phyloP scores from a whole-genome alignment of 2,113 vertebrate genomes.

The Eclectus roratus region DNA sequence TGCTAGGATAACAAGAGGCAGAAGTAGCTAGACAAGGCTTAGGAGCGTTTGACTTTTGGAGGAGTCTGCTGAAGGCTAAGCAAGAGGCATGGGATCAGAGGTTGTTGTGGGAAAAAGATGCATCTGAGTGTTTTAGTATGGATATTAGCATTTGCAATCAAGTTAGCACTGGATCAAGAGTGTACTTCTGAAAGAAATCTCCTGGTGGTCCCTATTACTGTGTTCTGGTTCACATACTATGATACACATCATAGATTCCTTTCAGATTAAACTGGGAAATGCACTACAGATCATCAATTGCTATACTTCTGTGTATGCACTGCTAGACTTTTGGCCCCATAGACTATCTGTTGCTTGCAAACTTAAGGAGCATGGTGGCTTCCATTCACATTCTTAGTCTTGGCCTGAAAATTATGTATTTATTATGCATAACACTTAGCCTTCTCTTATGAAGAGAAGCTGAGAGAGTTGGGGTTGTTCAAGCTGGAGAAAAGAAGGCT shows the following conservation, averaged over 20 bases:
- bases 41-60: neutral
- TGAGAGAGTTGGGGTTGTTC: neutral
- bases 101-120: neutral
- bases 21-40: neutral
- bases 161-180: neutral
- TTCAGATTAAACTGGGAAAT: neutral
- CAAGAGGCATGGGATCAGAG: neutral
- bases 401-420: neutral
- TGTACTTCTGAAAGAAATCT: neutral
- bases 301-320: neutral
- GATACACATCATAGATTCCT: neutral
- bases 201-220: neutral
- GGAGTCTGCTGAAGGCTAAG: neutral
- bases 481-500: neutral
- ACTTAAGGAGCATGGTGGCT: neutral
- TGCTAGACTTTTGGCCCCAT: neutral
- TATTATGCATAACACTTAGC: neutral
- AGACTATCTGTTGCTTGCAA: neutral
- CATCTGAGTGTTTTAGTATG: neutral
- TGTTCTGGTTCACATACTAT: neutral
- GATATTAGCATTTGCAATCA: neutral
- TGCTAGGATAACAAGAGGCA: neutral
- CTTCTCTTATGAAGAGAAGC: neutral
- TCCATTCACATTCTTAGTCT: neutral
- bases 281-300: neutral